Conservation (phyloP, 2,797 vertebrate species). For the Clamator glandarius region DNA sequence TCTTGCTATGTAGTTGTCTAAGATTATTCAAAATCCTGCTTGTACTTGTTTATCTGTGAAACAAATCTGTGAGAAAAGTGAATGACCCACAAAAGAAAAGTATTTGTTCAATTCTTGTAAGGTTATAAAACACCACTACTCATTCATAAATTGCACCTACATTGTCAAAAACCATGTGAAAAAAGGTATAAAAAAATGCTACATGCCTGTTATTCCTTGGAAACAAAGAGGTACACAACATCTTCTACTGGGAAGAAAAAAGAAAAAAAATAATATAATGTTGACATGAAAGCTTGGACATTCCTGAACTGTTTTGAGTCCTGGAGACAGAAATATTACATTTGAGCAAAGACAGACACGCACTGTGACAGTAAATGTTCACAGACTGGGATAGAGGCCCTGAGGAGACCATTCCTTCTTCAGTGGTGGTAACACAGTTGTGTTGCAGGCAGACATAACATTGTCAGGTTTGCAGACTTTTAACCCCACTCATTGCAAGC, state of each 20-base stretch:
- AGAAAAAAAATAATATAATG: background rate
- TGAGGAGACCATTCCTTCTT: background rate
- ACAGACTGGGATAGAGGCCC: background rate
- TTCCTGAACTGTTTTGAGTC: background rate
- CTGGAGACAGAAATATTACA: background rate
- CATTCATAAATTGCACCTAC: background rate
- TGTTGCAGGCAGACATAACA: background rate
- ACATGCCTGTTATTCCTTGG: background rate
- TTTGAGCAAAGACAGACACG: background rate
- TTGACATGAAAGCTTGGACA: background rate
- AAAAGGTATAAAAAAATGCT: background rate
- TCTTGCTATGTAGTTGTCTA: background rate
- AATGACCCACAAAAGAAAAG: background rate
- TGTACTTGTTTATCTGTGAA: background rate
- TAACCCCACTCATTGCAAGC: fast-evolving
- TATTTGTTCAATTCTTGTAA: background rate
- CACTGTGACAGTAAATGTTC: background rate
- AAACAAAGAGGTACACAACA: background rate
- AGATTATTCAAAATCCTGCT: background rate
- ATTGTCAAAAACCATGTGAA: background rate
- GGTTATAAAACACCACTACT: background rate
- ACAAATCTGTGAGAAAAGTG: constrained; percentile 6
- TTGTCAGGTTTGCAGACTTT: background rate
- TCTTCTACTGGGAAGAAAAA: background rate
- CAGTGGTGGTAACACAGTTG: background rate